A percentile compares a stretch with the other conserved stretches of the same genome.
These are phyloP conservation scores for Dendrolimus kikuchii DNA, from an alignment of 1,140 invertebrate genomes.

Conservation along the genomic window DNA sequence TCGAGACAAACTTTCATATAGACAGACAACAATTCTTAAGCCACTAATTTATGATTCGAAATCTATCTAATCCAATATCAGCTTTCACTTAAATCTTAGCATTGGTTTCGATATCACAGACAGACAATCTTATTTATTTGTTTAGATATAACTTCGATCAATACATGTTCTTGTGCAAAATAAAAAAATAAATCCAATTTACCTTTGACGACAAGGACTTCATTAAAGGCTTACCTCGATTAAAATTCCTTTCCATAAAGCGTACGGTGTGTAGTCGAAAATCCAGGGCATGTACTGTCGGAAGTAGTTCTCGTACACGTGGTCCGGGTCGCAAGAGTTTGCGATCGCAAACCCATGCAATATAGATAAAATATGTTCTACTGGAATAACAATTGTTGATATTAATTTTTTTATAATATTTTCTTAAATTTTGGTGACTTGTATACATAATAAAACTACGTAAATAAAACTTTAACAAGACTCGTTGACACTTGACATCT, in stretches of 20 bases:
- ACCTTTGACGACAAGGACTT: neutral
- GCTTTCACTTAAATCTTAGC: neutral
- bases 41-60: too few relatives aligned
- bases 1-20: too few relatives aligned
- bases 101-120: neutral
- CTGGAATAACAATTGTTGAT: conserved; percentile 13
- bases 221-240: conserved; percentile 17
- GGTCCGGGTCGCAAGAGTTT: conserved; percentile 16
- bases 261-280: conserved; percentile 23
- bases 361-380: conserved; percentile 26
- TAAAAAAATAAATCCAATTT: neutral
- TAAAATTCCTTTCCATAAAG: conserved; percentile 27
- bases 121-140: neutral
- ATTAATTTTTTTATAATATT: too few relatives aligned
- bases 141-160: neutral
- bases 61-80: neutral
- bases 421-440: too few relatives aligned
- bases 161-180: too few relatives aligned
- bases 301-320: conserved; percentile 22
- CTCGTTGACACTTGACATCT: too few relatives aligned
- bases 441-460: neutral
- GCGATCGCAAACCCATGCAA: conserved; percentile 24
- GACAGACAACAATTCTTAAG: too few relatives aligned
- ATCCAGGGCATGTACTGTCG: conserved; percentile 26
- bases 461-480: too few relatives aligned